Evolutionary conservation across 2,888 invertebrate genomes (phyloP).

Genomic region (Dermolepida albohirtum): DNA sequence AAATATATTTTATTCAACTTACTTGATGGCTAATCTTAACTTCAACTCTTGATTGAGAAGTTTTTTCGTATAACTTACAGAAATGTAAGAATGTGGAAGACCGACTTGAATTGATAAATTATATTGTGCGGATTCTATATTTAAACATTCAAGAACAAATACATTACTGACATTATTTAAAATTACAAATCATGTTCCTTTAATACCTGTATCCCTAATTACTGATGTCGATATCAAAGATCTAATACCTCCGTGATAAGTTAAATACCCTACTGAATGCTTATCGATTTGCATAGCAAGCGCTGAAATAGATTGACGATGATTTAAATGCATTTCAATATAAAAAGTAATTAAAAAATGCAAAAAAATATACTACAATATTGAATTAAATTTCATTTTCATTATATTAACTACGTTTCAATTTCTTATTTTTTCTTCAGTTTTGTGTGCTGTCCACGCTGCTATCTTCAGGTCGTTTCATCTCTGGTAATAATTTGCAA

Average conservation of each 20-base stretch:
- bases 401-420: too few relatives aligned
- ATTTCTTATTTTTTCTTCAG: too few relatives aligned
- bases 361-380: too few relatives aligned
- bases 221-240: slow-evolving; percentile 86
- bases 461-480: too few relatives aligned
- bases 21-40: slow-evolving; percentile 83
- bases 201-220: slow-evolving; percentile 77
- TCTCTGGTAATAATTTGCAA: too few relatives aligned
- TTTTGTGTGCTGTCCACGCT: too few relatives aligned
- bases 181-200: slow-evolving; percentile 62
- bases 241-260: slow-evolving; percentile 79
- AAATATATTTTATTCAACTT: slow-evolving; percentile 61
- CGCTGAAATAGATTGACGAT: slow-evolving; percentile 69
- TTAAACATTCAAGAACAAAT: slow-evolving; percentile 28
- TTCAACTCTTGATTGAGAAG: slow-evolving; percentile 84
- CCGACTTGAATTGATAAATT: slow-evolving; percentile 84
- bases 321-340: too few relatives aligned
- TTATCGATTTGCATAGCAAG: slow-evolving; percentile 88
- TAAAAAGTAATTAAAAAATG: too few relatives aligned
- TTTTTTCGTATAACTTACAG: slow-evolving; percentile 82
- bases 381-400: too few relatives aligned
- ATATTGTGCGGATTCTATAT: slow-evolving; percentile 64
- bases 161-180: neutral
- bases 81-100: slow-evolving; percentile 82
- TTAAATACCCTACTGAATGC: slow-evolving; percentile 88